Evolutionary conservation across 2,888 invertebrate genomes (phyloP).

Genomic region (Pollenia amentaria): DNA sequence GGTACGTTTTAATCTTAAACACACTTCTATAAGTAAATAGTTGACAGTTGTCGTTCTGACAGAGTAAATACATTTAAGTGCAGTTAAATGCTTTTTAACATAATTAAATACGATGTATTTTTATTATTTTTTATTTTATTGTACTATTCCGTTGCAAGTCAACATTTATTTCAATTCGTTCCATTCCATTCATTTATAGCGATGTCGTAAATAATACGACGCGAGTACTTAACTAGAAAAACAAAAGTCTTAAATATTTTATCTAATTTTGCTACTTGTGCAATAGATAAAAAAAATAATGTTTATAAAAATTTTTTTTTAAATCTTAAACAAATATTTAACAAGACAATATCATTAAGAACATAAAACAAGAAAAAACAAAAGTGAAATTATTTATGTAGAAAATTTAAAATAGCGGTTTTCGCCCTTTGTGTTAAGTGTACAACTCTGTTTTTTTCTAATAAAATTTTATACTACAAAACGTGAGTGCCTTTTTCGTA

Average conservation of each 20-base stretch:
- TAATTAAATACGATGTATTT: not conserved
- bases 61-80: constrained; percentile 57
- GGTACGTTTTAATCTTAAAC: not conserved
- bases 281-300: constrained; percentile 19
- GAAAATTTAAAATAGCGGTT: not conserved
- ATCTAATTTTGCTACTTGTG: constrained; percentile 60
- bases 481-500: no score
- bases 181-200: no score
- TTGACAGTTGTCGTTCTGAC: constrained; percentile 38
- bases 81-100: constrained; percentile 51
- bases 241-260: constrained; percentile 44
- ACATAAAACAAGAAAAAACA: not conserved
- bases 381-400: not conserved
- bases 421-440: no score
- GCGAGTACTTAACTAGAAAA: not conserved
- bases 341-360: constrained; percentile 4
- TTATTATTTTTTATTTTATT: not conserved
- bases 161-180: not conserved
- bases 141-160: not conserved
- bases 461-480: no score
- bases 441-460: no score
- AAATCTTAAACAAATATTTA: constrained; percentile 55
- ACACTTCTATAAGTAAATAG: constrained; percentile 24
- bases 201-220: no score
- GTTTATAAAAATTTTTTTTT: not conserved